Percentiles rank a stretch among this genome's conserved stretches.
These are phyloP conservation scores for Meliscaeva auricollis DNA, from an alignment of 2,888 invertebrate genomes.

Conservation along the genomic window DNA sequence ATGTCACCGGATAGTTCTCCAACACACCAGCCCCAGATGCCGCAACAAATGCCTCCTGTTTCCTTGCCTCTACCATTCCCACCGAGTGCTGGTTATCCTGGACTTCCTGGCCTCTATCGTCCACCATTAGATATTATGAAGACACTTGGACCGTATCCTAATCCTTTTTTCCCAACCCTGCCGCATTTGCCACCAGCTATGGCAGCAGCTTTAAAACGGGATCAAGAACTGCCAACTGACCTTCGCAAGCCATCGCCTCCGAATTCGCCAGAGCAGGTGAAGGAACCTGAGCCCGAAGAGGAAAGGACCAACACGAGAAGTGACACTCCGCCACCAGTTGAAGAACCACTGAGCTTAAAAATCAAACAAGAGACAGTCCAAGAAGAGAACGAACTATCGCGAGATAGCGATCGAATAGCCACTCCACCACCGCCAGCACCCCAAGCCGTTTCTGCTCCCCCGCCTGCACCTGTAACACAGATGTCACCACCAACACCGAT, in stretches of 20 bases:
- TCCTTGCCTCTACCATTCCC: conserved; percentile 80
- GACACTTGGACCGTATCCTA: conserved; percentile 80
- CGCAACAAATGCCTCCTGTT: conserved; percentile 78
- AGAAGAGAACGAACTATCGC: conserved; percentile 76
- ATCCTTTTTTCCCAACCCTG: conserved; percentile 82
- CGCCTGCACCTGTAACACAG: conserved; percentile 58
- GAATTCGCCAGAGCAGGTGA: conserved; percentile 79
- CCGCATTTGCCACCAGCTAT: conserved; percentile 78
- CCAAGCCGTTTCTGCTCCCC: conserved; percentile 26
- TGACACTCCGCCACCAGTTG: conserved; percentile 34
- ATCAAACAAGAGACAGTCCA: conserved; percentile 81
- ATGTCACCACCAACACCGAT: conserved; percentile 50
- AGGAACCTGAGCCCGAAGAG: conserved; percentile 77
- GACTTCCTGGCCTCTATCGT: conserved; percentile 81
- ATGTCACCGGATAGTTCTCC: conserved; percentile 85
- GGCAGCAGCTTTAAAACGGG: conserved; percentile 78
- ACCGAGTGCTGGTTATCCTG: conserved; percentile 79
- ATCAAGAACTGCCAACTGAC: conserved; percentile 82
- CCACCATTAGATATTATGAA: conserved; percentile 83
- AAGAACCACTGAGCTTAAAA: conserved; percentile 82
- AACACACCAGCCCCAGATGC: conserved; percentile 81
- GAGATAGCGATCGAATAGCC: conserved; percentile 57
- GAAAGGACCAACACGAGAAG: conserved; percentile 33
- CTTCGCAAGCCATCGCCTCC: conserved; percentile 81
- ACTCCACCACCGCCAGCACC: conserved; percentile 53